Conservation (phyloP, 2,797 vertebrate species). For the Amblyopsis hoosieri region DNA sequence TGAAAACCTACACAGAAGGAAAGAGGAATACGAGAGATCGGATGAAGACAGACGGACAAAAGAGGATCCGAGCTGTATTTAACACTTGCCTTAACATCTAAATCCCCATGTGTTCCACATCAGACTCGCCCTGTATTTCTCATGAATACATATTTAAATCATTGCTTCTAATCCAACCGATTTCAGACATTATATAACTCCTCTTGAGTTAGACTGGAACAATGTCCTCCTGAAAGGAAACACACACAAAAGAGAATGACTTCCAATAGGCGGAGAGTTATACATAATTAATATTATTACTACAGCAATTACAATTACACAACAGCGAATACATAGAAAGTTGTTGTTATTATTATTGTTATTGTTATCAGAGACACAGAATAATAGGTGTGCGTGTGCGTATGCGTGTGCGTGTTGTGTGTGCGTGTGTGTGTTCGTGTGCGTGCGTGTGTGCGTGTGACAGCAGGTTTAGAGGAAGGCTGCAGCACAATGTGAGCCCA, state of each 20-base stretch:
- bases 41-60: not conserved
- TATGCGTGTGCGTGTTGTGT: constrained; percentile 4
- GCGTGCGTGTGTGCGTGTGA: constrained; percentile 19
- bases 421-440: not conserved
- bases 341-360: not conserved
- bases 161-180: too few relatives aligned
- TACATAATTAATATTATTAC: not conserved
- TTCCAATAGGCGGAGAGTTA: not conserved
- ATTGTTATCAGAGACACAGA: constrained; percentile 57
- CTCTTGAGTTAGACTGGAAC: too few relatives aligned
- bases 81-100: not conserved
- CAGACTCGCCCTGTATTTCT: too few relatives aligned
- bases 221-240: too few relatives aligned
- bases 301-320: constrained; percentile 28
- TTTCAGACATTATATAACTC: too few relatives aligned
- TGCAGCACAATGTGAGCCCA: constrained; percentile 63
- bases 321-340: constrained; percentile 12
- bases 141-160: too few relatives aligned
- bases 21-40: not conserved
- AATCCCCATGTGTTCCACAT: too few relatives aligned
- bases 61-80: not conserved
- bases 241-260: not conserved
- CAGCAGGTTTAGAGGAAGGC: constrained; percentile 65
- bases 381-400: constrained; percentile 42
- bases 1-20: constrained; percentile 25